phyloP scores from a whole-genome alignment of 1,140 invertebrate species.

The Tetragnatha versicolor region DNA sequence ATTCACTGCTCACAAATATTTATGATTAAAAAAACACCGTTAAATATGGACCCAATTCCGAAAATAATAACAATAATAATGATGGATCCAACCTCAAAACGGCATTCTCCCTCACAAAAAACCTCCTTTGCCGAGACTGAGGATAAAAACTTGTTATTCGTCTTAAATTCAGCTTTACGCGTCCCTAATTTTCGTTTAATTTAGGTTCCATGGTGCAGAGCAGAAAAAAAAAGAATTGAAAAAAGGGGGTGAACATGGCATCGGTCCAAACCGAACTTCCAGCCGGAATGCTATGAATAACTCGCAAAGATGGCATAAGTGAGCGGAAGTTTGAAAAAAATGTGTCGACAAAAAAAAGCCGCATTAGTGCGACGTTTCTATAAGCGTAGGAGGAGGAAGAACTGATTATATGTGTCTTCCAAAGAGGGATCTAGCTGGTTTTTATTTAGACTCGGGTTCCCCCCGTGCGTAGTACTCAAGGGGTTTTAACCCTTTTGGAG shows the following conservation, averaged over 20 bases:
- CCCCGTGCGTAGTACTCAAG: too few relatives aligned
- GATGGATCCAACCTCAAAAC: too few relatives aligned
- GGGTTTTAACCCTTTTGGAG: too few relatives aligned
- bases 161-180: slow-evolving; percentile 41
- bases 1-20: too few relatives aligned
- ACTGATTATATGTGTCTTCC: too few relatives aligned
- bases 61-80: too few relatives aligned
- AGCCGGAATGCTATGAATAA: slow-evolving; percentile 42
- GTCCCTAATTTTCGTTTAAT: slow-evolving; percentile 49
- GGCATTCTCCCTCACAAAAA: too few relatives aligned
- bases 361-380: slow-evolving; percentile 14
- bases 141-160: slow-evolving; percentile 13
- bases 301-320: slow-evolving; percentile 30
- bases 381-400: slow-evolving; percentile 33
- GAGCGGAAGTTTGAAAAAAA: slow-evolving; percentile 21
- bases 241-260: slow-evolving; percentile 5
- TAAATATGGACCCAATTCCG: too few relatives aligned
- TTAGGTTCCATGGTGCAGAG: slow-evolving; percentile 13
- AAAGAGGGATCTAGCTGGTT: too few relatives aligned
- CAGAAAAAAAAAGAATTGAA: too few relatives aligned
- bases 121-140: neutral
- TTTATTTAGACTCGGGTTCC: too few relatives aligned
- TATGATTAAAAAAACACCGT: too few relatives aligned
- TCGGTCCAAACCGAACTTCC: slow-evolving; percentile 17
- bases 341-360: neutral